These are phyloP conservation scores for Diarsia mendica DNA, from an alignment of 2,888 invertebrate genomes.

Conservation along the genomic window DNA sequence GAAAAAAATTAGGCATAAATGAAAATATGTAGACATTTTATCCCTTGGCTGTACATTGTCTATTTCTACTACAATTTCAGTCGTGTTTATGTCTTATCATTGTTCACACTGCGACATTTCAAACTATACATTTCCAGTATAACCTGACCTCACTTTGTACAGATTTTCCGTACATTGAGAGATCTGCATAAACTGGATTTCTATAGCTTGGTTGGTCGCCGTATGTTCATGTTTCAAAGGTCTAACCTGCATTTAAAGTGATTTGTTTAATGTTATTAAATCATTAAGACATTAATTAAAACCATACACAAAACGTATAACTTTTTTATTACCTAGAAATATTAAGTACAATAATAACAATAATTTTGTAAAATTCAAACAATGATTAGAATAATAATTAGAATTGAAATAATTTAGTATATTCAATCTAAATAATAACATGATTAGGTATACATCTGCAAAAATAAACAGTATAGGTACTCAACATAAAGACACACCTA, in stretches of 20 bases:
- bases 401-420: not conserved
- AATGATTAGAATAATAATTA: not conserved
- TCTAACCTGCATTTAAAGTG: conserved; percentile 29
- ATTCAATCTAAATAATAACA: conserved; percentile 20
- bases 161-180: too few species aligned
- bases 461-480: too few species aligned
- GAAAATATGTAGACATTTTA: conserved; percentile 1
- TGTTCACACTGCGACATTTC: not conserved
- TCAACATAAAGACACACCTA: too few species aligned
- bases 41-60: not conserved
- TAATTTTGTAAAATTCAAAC: conserved; percentile 5
- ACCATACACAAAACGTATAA: conserved; percentile 1
- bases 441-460: not conserved
- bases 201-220: too few species aligned
- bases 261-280: conserved; percentile 3
- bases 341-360: conserved; percentile 3
- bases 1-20: not conserved
- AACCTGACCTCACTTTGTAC: too few species aligned
- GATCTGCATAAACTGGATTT: too few species aligned
- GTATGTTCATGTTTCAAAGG: not conserved
- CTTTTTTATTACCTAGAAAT: conserved; percentile 20
- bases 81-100: not conserved
- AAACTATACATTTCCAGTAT: too few species aligned
- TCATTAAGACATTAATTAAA: conserved; percentile 42
- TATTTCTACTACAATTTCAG: not conserved